A percentile compares a stretch with the other conserved stretches of the same genome.
phyloP scores from a whole-genome alignment of 2,797 vertebrate species.

The Hapalemur alaotrensis region DNA sequence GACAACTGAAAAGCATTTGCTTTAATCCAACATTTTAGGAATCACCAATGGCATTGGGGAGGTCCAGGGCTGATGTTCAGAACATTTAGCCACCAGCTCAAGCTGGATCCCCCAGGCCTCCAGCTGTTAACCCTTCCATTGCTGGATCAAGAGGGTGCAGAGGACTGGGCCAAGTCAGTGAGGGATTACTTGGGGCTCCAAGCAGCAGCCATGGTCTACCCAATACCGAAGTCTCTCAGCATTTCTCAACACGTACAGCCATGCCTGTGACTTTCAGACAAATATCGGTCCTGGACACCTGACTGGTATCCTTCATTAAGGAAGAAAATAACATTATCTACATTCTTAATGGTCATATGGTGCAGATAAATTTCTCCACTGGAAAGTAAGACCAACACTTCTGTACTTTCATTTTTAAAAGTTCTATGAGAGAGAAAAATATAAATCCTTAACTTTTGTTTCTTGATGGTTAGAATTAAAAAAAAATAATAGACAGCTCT shows the following conservation, averaged over 20 bases:
- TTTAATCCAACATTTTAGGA: constrained; percentile 3
- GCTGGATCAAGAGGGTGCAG: neutral
- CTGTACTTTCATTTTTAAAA: neutral
- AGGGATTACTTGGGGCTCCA: neutral
- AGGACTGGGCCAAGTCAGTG: neutral
- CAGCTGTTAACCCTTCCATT: neutral
- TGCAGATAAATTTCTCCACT: neutral
- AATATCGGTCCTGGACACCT: neutral
- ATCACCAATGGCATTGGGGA: neutral
- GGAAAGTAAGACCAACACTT: neutral
- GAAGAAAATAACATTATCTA: neutral
- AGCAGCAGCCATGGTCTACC: neutral
- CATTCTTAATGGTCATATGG: neutral
- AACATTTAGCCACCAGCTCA: constrained; percentile 21
- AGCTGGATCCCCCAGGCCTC: neutral
- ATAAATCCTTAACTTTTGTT: neutral
- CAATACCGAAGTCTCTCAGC: neutral
- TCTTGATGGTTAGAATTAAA: constrained; percentile 2
- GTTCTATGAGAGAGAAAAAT: neutral
- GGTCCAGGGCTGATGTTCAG: neutral
- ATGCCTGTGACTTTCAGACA: neutral
- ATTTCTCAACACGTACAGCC: neutral
- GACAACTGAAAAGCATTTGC: neutral
- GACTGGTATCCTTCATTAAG: neutral
- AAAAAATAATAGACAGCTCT: neutral